Base-by-base conservation (phyloP, 2,797 vertebrate genomes). In the Enteromius trimaculatus region DNA sequence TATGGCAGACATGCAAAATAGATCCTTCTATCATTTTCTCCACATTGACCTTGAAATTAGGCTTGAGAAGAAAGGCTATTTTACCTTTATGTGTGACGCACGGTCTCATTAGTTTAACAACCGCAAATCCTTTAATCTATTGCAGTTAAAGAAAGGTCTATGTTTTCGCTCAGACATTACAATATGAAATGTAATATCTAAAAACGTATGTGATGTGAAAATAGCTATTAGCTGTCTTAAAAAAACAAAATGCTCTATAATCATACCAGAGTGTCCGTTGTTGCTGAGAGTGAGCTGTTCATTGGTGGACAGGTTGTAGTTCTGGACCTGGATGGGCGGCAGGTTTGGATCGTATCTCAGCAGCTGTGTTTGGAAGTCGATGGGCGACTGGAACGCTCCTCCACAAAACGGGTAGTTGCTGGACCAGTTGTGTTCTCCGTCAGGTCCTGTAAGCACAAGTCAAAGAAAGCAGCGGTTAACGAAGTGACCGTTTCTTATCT, bases 341-440 rank as follows among this genome's bases (percentile, higher is more conserved):
- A 99, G 91, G 53, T 90, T 90, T n/a, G 96, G 93, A 71, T 97
- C 95, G 0, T 97, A 99, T 85, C 95, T 94, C n/a, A 98, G 94
- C 85, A 96, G 94, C 23, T 95, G 94, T 1, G 94, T 85, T 39
- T 94, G 93, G 74, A 99, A 94, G 92, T 99, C 95, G 70, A 99
- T 96, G 0, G 98, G 98, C 0, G 98, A 99, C 89, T 99, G 98
- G 85, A 96, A 95, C 0, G 92, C 84, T 69, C 96, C 97, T 26
- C 96, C 96, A 82, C 98, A 99, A 21, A 94, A 96, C 0, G 97
- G 96, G 58, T 96, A 98, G 49, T 91, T 90, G 75, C 93, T 93
- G 37, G 93, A 66, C 97, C 98, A 99, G 77, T 93, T 89, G 16
- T 94, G 91, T 87, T 97, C 94, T 88, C 97, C 97, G 0, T 96